These are phyloP conservation scores for Amazona finschi DNA, from an alignment of 2,797 vertebrate species.

Conservation along the genomic window DNA sequence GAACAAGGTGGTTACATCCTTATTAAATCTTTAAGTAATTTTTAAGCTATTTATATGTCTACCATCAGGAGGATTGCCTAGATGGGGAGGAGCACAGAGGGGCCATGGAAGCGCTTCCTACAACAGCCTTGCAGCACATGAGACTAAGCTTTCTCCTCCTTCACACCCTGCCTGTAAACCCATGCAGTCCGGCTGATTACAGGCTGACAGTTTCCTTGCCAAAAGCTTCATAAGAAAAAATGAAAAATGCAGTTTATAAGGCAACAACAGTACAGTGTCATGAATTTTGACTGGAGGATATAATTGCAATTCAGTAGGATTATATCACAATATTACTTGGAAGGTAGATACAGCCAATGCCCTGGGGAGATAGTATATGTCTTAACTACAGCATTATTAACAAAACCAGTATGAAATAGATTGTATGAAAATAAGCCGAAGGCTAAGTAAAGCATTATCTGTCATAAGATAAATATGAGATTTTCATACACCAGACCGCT, in stretches of 20 bases:
- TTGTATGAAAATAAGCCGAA: constrained; percentile 32
- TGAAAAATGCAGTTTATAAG: constrained; percentile 16
- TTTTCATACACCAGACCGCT: background rate
- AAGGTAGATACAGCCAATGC: background rate
- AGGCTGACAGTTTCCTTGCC: background rate
- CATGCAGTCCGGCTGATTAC: background rate
- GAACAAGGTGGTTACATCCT: background rate
- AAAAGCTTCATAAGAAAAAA: constrained; percentile 10
- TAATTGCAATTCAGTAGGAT: constrained; percentile 18
- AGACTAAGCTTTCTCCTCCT: background rate
- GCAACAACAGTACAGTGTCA: background rate
- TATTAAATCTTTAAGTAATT: background rate
- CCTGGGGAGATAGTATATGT: background rate
- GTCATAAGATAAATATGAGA: constrained; percentile 21
- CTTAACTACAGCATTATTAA: constrained; percentile 21
- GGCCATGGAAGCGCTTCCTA: background rate
- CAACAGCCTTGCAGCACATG: background rate
- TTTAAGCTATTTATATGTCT: background rate
- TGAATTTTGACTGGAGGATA: constrained; percentile 17
- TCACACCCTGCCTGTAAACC: background rate
- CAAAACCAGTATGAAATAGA: constrained; percentile 8
- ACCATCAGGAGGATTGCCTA: background rate
- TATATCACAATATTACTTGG: background rate
- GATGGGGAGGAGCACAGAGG: background rate
- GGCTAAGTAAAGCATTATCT: constrained; percentile 29